A percentile compares a stretch with the other conserved stretches of the same genome.
These are phyloP conservation scores for Protobothrops flavoviridis DNA, from an alignment of 2,113 vertebrate genomes.

Conservation along the genomic window DNA sequence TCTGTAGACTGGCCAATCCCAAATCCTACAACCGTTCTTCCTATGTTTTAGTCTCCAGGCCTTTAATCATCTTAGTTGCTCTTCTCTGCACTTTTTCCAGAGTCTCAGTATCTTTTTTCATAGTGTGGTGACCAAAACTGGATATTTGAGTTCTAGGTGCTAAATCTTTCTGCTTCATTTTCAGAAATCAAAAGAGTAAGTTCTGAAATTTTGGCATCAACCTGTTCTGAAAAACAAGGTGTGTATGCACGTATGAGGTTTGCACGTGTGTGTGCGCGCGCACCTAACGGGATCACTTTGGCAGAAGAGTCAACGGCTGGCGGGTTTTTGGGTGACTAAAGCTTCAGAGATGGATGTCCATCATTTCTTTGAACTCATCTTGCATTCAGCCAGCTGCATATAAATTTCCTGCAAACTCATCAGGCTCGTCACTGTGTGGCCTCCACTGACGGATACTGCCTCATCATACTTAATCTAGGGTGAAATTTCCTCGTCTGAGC, in stretches of 20 bases:
- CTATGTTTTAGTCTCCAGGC: too few species aligned
- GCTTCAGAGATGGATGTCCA: conserved; percentile 59
- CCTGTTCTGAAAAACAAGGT: not conserved
- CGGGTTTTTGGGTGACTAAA: conserved; percentile 46
- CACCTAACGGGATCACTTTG: rapidly evolving
- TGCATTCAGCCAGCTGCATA: conserved; percentile 83
- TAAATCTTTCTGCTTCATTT: too few species aligned
- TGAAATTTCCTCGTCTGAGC: conserved; percentile 98
- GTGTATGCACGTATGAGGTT: not conserved
- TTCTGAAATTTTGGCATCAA: too few species aligned
- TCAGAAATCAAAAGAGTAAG: not conserved
- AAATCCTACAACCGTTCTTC: too few species aligned
- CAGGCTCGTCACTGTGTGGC: conserved; percentile 84
- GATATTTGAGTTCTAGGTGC: not conserved
- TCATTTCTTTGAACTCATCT: conserved; percentile 85
- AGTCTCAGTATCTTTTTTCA: too few species aligned
- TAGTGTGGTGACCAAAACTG: not conserved
- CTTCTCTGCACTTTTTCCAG: too few species aligned
- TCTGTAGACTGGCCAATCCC: too few species aligned
- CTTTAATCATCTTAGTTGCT: too few species aligned
- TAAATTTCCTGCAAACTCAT: conserved; percentile 91
- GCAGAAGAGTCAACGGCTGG: not conserved
- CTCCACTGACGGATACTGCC: conserved; percentile 96
- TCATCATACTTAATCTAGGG: conserved; percentile 99
- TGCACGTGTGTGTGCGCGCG: not conserved